Percentiles rank a stretch among this genome's conserved stretches.
phyloP scores from a whole-genome alignment of 2,113 vertebrate genomes.

The Sigmodon hispidus region DNA sequence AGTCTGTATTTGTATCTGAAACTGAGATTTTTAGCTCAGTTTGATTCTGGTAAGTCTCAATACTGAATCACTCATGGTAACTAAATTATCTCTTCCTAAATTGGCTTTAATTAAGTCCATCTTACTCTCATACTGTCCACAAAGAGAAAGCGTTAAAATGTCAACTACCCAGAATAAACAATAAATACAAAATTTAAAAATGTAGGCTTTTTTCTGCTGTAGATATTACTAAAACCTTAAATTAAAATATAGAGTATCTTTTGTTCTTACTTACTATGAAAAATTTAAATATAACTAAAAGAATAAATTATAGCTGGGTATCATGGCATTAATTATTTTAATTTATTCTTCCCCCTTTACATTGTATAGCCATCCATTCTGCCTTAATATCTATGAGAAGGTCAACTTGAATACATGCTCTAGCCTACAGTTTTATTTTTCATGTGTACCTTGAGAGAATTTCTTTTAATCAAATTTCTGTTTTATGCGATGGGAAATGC shows the following conservation, averaged over 20 bases:
- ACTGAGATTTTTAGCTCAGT: background rate
- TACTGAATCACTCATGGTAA: slow-evolving; percentile 69
- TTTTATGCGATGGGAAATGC: slow-evolving; percentile 8
- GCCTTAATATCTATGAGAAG: background rate
- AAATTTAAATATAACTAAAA: background rate
- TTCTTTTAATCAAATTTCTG: background rate
- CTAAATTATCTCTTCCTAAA: slow-evolving; percentile 62
- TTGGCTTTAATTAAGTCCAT: background rate
- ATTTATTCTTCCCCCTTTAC: background rate
- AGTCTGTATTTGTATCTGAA: slow-evolving; percentile 34
- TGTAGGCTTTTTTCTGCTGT: background rate
- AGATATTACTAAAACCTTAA: slow-evolving; percentile 43
- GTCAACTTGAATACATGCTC: background rate
- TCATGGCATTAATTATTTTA: background rate
- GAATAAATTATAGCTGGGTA: background rate
- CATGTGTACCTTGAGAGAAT: background rate
- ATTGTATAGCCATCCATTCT: background rate
- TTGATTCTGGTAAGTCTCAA: slow-evolving; percentile 55
- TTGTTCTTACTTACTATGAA: background rate
- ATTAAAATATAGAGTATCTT: background rate
- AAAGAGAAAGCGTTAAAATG: slow-evolving; percentile 39
- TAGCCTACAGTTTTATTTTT: slow-evolving; percentile 28
- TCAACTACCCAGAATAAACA: slow-evolving; percentile 45
- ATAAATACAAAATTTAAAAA: slow-evolving; percentile 58
- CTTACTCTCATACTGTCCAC: background rate